Base-by-base conservation (phyloP, 2,888 invertebrate genomes). In the Aelia acuminata region DNA sequence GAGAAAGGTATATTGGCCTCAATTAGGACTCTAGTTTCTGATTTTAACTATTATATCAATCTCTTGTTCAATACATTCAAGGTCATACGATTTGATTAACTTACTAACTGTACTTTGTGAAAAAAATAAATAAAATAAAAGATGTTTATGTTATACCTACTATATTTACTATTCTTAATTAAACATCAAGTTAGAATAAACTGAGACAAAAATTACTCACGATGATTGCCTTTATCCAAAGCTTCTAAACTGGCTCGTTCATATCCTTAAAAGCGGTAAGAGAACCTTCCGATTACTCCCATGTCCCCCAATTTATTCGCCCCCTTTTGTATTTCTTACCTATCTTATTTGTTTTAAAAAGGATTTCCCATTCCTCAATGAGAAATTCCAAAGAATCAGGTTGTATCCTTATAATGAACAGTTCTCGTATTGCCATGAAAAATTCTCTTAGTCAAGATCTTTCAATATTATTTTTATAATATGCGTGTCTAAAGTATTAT, bases 301-400 rank as follows among this genome's bases (percentile, higher is more conserved):
- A 7, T 35, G 15, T 5, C 35, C 39, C 13, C n/a, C 80, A 80
- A 80, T 80, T 80, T 47, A 47, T 47, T 80, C n/a, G 0, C 18
- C 13, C 8, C 80, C n/a, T 80, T 80, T 75, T 75, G 22, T 20
- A 18, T 20, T 75, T 15, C 13, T n/a, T 80, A 4, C 43, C 1
- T 18, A 3, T n/a, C 47, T 80, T 47, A 80, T 80, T 43, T 43
- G 80, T 80, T 47, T 47, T 47, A n/a, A 80, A 80, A 80, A 39
- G 11, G 43, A 20, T 35, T 43, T 43, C 43, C n/a, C n/a, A 47
- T 80, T 47, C 18, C 13, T 80, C n/a, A n/a, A n/a, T n/a, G n/a
- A n/a, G n/a, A n/a, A n/a, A n/a, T 13, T 47, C 43, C 43, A 80
- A 80, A 10, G 80, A 8, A n/a, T 43, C 43, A 43, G n/a, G 0